Conservation (phyloP, 2,888 invertebrate genomes). For the Scaptomyza flava region DNA sequence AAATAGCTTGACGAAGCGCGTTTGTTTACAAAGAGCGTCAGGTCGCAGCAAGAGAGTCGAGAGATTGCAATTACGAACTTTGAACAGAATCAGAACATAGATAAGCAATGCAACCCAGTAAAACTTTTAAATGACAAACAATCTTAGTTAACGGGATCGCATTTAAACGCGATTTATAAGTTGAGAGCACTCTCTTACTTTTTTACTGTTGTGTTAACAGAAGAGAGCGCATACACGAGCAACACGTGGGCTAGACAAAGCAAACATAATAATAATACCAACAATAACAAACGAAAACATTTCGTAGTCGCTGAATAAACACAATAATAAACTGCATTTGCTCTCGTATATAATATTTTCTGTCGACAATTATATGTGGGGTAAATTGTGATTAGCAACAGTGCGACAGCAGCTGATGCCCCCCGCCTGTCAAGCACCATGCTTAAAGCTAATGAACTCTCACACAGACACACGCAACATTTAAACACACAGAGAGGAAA, state of each 20-base stretch:
- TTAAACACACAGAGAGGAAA: neutral
- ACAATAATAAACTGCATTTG: constrained; percentile 20
- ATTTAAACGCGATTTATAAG: neutral
- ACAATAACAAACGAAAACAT: constrained; percentile 29
- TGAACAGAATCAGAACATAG: constrained; percentile 11
- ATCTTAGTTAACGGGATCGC: neutral
- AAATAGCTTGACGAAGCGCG: constrained; percentile 16
- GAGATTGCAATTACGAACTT: constrained; percentile 17
- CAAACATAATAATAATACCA: constrained; percentile 10
- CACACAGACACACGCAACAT: constrained; percentile 19
- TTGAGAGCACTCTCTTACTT: neutral
- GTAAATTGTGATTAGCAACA: constrained; percentile 73
- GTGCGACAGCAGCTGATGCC: constrained; percentile 8
- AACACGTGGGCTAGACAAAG: constrained; percentile 23
- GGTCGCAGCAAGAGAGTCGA: constrained; percentile 2
- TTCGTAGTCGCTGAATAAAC: constrained; percentile 20
- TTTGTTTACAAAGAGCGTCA: constrained; percentile 38
- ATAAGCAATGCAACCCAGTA: neutral
- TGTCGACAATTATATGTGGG: constrained; percentile 45
- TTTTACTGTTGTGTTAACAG: neutral
- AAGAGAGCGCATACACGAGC: constrained; percentile 6
- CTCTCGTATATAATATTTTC: constrained; percentile 43
- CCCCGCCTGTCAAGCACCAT: constrained; percentile 11
- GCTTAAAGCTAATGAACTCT: constrained; percentile 64
- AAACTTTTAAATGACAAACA: neutral